phyloP scores from a whole-genome alignment of 64 coral and sea anemone species.

The Catalaphyllia jardinei region DNA sequence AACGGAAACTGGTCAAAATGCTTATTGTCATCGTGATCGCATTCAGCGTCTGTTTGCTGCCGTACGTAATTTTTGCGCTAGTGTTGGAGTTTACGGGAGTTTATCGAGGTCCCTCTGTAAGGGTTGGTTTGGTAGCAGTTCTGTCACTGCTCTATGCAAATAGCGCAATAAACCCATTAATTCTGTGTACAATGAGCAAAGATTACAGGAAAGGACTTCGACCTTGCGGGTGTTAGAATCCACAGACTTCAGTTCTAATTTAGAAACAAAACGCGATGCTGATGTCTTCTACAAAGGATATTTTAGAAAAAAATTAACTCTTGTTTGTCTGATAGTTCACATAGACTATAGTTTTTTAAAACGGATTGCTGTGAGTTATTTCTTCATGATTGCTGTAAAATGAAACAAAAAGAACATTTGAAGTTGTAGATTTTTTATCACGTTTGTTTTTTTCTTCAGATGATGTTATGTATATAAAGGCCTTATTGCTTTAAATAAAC shows the following conservation, averaged over 20 bases:
- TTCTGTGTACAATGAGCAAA: conserved; percentile 93
- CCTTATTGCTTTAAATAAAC: background rate
- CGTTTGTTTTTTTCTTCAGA: background rate
- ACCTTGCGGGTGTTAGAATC: conserved; percentile 69
- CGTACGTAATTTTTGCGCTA: conserved; percentile 61
- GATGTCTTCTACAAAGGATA: background rate
- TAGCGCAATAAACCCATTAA: conserved; percentile 85
- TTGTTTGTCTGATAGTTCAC: background rate
- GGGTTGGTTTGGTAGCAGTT: conserved; percentile 71
- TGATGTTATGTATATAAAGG: background rate
- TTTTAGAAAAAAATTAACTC: background rate
- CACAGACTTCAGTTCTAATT: background rate
- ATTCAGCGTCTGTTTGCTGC: conserved; percentile 75
- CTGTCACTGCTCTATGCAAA: conserved; percentile 79
- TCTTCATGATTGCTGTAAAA: background rate
- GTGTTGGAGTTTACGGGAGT: conserved; percentile 59
- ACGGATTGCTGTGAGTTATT: background rate
- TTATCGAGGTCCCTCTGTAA: conserved; percentile 2
- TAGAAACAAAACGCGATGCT: too few species aligned
- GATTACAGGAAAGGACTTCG: conserved; percentile 84
- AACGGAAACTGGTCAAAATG: conserved; percentile 91
- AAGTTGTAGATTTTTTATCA: conserved; percentile 1
- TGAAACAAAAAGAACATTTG: background rate
- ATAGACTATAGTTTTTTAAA: background rate
- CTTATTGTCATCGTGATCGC: conserved; percentile 81